Base-by-base conservation (phyloP, 2,113 vertebrate species). In the Melanerpes formicivorus region DNA sequence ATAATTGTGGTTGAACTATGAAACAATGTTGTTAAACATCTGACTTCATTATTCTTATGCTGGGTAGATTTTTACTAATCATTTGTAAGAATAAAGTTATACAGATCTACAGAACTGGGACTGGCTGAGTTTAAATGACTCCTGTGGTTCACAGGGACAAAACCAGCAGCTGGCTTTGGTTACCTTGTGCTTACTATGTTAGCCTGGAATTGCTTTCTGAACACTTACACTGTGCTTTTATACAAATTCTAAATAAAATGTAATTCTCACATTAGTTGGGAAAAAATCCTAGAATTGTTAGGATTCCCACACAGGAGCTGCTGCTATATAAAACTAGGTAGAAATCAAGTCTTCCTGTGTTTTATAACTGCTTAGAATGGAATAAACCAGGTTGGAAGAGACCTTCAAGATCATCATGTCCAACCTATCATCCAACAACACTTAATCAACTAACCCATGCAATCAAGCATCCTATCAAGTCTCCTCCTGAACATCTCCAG, bases 141-240 rank as follows among this genome's bases (percentile, higher is more conserved):
- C 37, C 27, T 14, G 1, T 8, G 10, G 30, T 22, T 70, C 22
- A 18, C 0, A 66, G 4, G 56, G 48, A n/a, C 14, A 79, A 40
- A 46, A 14, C 10, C 1, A 83, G 60, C 76, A 88, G 42, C 69
- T 90, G 80, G 23, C 48, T n/a, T 77, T 52, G 17, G 14, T 5
- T 25, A 42, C 2, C 64, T 22, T 1, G 0, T 14, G 22, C 13
- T 3, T 0, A 3, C 54, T 84, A 32, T 72, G 23, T 58, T 6
- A 17, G 23, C 14, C 65, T 44, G 2, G 0, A 2, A 9, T 74
- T 0, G 0, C 56, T 13, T 66, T 58, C 70, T 71, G 11, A 60
- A 22, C 5, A 26, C 12, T 58, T 16, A 19, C 11, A 30, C 55
- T 52, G 16, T 3, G 25, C 32, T 25, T 59, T 15, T 56, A 32